Percentiles rank a stretch among this genome's conserved stretches.
Conservation (phyloP, 2,888 invertebrate genomes). For the Cheilosia pagana region DNA sequence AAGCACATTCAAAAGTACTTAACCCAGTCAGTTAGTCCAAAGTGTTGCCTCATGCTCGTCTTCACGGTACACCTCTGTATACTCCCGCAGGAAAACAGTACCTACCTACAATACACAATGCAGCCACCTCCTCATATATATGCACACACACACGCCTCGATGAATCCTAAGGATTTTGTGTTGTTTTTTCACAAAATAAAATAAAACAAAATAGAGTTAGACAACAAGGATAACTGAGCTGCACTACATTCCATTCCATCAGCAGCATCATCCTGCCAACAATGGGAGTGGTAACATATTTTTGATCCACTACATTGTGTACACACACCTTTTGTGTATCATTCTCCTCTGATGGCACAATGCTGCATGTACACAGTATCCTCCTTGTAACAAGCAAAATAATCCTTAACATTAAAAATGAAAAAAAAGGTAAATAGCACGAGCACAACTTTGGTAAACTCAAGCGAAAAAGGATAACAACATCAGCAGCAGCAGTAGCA, state of each 20-base stretch:
- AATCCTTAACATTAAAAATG: conserved; percentile 45
- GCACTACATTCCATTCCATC: conserved; percentile 55
- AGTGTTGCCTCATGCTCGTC: conserved; percentile 65
- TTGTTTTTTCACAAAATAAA: conserved; percentile 37
- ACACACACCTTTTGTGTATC: conserved; percentile 47
- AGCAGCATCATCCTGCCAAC: conserved; percentile 60
- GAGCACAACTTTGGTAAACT: conserved; percentile 39
- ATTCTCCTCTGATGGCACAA: conserved; percentile 46
- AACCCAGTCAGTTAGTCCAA: conserved; percentile 75
- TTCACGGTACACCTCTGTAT: conserved; percentile 29
- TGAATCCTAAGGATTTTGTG: conserved; percentile 1
- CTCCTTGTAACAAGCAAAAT: conserved; percentile 49
- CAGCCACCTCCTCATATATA: conserved; percentile 3
- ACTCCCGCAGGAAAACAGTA: conserved; percentile 52
- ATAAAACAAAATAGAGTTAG: conserved; percentile 50
- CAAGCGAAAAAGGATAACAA: conserved; percentile 45
- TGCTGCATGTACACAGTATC: conserved; percentile 28
- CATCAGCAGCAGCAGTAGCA: conserved; percentile 24
- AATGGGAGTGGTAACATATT: conserved; percentile 73
- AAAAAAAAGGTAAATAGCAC: conserved; percentile 7
- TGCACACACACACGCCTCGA: conserved; percentile 13
- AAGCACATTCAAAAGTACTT: conserved; percentile 75
- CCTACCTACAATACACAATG: conserved; percentile 47
- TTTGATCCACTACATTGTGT: conserved; percentile 58
- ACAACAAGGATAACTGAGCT: conserved; percentile 42